A percentile compares a stretch with the other conserved stretches of the same genome.
Evolutionary conservation across 2,797 vertebrate genomes (phyloP).

Genomic region (Bufotes viridis): DNA sequence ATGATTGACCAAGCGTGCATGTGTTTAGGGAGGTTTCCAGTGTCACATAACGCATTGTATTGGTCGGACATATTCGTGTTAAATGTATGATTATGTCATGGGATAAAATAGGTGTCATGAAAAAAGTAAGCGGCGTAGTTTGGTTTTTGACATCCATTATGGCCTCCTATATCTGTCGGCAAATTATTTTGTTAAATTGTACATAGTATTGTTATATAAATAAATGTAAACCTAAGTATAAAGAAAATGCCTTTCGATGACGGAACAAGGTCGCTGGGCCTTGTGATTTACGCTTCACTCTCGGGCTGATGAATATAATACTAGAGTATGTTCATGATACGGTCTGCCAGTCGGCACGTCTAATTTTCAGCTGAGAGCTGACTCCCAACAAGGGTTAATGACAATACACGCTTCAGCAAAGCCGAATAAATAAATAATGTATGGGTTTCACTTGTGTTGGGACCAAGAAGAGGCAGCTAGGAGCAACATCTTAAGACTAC

Average conservation of each 20-base stretch:
- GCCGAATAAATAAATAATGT: slow-evolving; percentile 62
- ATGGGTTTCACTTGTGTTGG: slow-evolving; percentile 59
- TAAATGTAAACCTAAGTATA: not conserved
- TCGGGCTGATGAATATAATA: not conserved
- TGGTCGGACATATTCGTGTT: too few species aligned
- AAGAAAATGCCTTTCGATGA: not conserved
- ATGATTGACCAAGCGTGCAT: too few species aligned
- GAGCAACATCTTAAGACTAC: slow-evolving; percentile 58
- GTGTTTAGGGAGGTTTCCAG: too few species aligned
- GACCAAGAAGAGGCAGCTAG: slow-evolving; percentile 51
- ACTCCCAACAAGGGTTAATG: slow-evolving; percentile 44
- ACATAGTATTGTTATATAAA: not conserved
- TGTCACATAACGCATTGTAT: too few species aligned
- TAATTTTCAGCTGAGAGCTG: not conserved
- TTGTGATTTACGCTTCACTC: not conserved
- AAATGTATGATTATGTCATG: too few species aligned
- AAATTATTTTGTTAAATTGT: not conserved
- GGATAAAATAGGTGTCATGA: not conserved
- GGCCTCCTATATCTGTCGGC: not conserved
- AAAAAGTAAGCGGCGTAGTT: not conserved
- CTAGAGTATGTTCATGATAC: not conserved
- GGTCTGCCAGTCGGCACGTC: not conserved
- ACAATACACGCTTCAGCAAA: slow-evolving; percentile 51
- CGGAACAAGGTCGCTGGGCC: not conserved
- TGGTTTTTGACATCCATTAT: not conserved